Conservation (phyloP, 1,140 invertebrate genomes). For the Drosophila dunni region DNA sequence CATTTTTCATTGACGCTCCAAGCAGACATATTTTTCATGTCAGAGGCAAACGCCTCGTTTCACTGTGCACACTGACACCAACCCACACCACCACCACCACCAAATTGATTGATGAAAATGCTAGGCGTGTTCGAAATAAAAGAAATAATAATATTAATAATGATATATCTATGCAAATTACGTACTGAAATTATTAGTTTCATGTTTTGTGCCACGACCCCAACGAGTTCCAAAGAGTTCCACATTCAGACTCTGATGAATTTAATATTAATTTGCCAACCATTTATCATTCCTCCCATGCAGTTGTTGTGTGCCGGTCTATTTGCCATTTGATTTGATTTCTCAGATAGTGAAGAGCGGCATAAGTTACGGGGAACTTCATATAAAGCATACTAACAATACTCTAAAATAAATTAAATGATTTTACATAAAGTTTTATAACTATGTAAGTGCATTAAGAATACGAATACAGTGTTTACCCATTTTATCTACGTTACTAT, state of each 20-base stretch:
- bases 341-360: background rate
- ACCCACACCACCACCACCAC: background rate
- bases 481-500: background rate
- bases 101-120: constrained; percentile 79
- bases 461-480: background rate
- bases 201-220: constrained; percentile 38
- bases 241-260: constrained; percentile 27
- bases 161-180: constrained; percentile 82
- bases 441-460: background rate
- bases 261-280: constrained; percentile 75
- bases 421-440: too few species aligned
- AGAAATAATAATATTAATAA: constrained; percentile 73
- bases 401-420: too few species aligned
- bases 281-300: constrained; percentile 63
- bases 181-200: constrained; percentile 75
- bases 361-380: background rate
- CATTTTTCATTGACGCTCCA: constrained; percentile 63
- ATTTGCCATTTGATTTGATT: constrained; percentile 23
- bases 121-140: constrained; percentile 67
- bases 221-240: background rate
- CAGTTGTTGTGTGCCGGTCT: constrained; percentile 17
- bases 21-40: constrained; percentile 78
- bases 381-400: too few species aligned
- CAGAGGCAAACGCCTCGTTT: constrained; percentile 23
- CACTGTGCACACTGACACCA: constrained; percentile 21